A percentile compares a stretch with the other conserved stretches of the same genome.
These are phyloP conservation scores for Andrena camellia DNA, from an alignment of 2,888 invertebrate species.

Conservation along the genomic window DNA sequence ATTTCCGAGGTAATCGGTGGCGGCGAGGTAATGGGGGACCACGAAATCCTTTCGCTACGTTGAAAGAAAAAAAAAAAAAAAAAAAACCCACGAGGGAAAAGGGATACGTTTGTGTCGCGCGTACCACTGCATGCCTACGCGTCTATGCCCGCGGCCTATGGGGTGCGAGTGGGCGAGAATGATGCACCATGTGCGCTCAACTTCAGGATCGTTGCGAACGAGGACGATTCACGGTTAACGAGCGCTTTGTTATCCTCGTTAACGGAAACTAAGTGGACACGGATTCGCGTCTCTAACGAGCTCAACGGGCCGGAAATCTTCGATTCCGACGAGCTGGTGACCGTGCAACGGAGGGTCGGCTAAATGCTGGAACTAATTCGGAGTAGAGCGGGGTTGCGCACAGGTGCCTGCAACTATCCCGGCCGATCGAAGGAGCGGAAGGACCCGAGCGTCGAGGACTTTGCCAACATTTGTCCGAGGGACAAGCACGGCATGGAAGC, in stretches of 20 bases:
- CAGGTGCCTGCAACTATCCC: slow-evolving; percentile 43
- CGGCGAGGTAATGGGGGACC: background rate
- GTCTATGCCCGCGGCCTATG: background rate
- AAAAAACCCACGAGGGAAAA: background rate
- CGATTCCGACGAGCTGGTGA: slow-evolving; percentile 41
- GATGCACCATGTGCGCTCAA: slow-evolving; percentile 21
- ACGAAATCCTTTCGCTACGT: background rate
- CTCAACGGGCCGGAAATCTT: slow-evolving; percentile 58
- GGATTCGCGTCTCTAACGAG: slow-evolving; percentile 48
- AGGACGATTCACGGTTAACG: slow-evolving; percentile 59
- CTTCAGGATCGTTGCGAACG: slow-evolving; percentile 43
- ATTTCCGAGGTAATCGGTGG: background rate
- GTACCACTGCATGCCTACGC: no score
- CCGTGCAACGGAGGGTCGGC: background rate
- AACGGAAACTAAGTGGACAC: slow-evolving; percentile 49
- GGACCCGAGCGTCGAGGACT: slow-evolving; percentile 8
- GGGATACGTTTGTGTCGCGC: background rate
- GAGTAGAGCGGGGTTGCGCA: slow-evolving; percentile 15
- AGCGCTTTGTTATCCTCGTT: slow-evolving; percentile 69
- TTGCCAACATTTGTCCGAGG: slow-evolving; percentile 1
- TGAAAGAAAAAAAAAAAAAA: background rate
- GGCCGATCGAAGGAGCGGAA: slow-evolving; percentile 29
- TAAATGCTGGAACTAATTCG: slow-evolving; percentile 52
- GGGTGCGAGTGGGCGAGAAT: background rate
- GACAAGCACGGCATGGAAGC: background rate